Conservation (phyloP, 53 echinoderm and acorn worm genomes). For the Astropecten irregularis region DNA sequence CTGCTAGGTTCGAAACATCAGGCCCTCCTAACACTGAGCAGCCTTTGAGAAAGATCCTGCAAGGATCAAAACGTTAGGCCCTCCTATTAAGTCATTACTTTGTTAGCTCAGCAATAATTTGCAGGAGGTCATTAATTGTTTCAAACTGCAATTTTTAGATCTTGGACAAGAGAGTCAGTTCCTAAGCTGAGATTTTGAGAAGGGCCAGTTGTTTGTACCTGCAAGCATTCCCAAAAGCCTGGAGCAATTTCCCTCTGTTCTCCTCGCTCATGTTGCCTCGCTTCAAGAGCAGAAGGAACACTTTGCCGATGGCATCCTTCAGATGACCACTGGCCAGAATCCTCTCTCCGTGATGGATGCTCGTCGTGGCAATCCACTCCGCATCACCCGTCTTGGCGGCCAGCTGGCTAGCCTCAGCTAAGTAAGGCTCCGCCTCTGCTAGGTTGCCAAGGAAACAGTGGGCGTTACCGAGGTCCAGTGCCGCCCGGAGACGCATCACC, state of each 20-base stretch:
- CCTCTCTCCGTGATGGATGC: constrained; percentile 48
- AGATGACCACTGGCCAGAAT: constrained; percentile 51
- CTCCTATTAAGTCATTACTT: no score
- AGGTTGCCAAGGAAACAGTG: constrained; percentile 60
- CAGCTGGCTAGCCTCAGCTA: constrained; percentile 10
- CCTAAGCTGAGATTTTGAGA: no score
- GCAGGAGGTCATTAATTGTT: no score
- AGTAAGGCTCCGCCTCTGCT: constrained; percentile 1
- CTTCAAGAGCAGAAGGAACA: constrained; percentile 30
- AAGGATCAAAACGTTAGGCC: no score
- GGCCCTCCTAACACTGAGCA: no score
- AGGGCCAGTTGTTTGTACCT: no score
- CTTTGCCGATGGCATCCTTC: constrained; percentile 42
- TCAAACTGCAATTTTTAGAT: no score
- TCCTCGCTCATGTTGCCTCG: constrained; percentile 32
- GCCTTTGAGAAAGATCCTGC: no score
- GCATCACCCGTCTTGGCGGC: constrained; percentile 15
- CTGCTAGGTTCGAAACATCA: no score
- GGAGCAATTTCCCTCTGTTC: constrained; percentile 28
- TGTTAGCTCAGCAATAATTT: no score
- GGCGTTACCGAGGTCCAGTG: constrained; percentile 52
- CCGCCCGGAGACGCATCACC: constrained; percentile 41
- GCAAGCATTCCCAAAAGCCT: constrained; percentile 49
- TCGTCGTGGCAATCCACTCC: constrained; percentile 24
- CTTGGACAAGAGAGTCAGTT: no score